These are phyloP conservation scores for Ormyrus labotus DNA, from an alignment of 2,888 invertebrate species.

Conservation along the genomic window DNA sequence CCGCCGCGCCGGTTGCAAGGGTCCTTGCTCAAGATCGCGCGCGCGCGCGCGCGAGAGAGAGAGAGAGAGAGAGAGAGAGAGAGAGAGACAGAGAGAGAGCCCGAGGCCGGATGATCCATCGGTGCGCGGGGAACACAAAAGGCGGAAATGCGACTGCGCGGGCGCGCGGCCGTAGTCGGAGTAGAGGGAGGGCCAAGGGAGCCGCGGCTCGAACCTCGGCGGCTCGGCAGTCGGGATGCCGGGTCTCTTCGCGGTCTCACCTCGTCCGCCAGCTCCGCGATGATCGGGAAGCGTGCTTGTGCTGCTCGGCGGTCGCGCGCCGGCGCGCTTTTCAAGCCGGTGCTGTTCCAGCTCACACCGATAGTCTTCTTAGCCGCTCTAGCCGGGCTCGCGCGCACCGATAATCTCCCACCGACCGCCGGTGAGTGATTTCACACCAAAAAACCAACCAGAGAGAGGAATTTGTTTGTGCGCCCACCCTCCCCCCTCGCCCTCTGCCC, in stretches of 20 bases:
- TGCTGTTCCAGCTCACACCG: constrained; percentile 40
- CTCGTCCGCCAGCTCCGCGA: constrained; percentile 39
- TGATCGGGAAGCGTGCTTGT: constrained; percentile 53
- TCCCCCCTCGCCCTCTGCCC: no score
- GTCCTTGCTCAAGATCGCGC: background rate
- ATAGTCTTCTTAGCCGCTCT: constrained; percentile 41
- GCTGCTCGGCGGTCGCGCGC: constrained; percentile 52
- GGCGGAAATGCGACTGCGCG: constrained; percentile 60
- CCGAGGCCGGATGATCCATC: no score
- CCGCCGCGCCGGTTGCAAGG: no score
- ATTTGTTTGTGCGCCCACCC: background rate
- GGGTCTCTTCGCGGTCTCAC: constrained; percentile 69
- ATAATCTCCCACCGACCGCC: constrained; percentile 61
- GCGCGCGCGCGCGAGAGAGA: background rate
- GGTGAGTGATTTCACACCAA: constrained; percentile 61
- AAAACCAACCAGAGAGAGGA: background rate
- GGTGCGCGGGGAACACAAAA: background rate
- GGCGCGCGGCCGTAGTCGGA: constrained; percentile 36
- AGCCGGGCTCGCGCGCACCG: constrained; percentile 59
- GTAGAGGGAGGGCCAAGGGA: constrained; percentile 26
- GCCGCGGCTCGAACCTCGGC: background rate
- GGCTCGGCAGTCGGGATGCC: constrained; percentile 72
- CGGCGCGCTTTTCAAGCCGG: constrained; percentile 48
- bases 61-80: constrained; percentile 10
- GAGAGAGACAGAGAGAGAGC: background rate